These are phyloP conservation scores for Subanguina moxae DNA, from an alignment of 1,140 invertebrate genomes.

Conservation along the genomic window DNA sequence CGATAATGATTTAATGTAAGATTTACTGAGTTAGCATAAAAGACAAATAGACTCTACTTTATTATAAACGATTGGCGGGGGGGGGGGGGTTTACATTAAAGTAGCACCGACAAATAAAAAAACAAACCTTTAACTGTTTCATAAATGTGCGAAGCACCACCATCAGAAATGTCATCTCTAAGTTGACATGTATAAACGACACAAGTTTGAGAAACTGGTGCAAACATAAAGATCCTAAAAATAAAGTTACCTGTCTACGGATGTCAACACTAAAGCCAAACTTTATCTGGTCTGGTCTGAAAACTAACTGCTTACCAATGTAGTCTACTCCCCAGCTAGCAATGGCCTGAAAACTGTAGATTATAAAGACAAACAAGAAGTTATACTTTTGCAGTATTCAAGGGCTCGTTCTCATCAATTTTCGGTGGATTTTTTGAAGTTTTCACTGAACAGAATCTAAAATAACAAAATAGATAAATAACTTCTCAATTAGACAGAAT, in stretches of 20 bases:
- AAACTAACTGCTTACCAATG: slow-evolving; percentile 62
- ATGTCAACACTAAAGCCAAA: slow-evolving; percentile 75
- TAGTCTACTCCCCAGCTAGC: slow-evolving; percentile 91
- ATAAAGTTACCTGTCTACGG: slow-evolving; percentile 81
- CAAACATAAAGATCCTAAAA: slow-evolving; percentile 16
- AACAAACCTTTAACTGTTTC: slow-evolving; percentile 40
- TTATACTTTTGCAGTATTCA: slow-evolving; percentile 74
- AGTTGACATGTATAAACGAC: no score
- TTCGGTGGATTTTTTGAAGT: slow-evolving; percentile 84
- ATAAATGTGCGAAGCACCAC: slow-evolving; percentile 54
- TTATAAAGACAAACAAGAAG: no score
- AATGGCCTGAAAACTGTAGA: slow-evolving; percentile 69
- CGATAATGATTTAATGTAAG: no score
- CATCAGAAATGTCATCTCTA: slow-evolving; percentile 55
- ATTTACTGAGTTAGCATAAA: no score
- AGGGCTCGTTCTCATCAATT: slow-evolving; percentile 82
- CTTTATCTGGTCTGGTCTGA: no score
- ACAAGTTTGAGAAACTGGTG: background rate
- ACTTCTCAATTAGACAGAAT: background rate
- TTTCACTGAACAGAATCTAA: slow-evolving; percentile 97
- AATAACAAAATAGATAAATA: slow-evolving; percentile 63
- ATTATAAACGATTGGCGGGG: no score
- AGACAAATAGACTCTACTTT: no score
- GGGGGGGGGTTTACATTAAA: no score
- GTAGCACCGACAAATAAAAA: no score